phyloP scores from a whole-genome alignment of 2,113 vertebrate species.

The Ranitomeya imitator region DNA sequence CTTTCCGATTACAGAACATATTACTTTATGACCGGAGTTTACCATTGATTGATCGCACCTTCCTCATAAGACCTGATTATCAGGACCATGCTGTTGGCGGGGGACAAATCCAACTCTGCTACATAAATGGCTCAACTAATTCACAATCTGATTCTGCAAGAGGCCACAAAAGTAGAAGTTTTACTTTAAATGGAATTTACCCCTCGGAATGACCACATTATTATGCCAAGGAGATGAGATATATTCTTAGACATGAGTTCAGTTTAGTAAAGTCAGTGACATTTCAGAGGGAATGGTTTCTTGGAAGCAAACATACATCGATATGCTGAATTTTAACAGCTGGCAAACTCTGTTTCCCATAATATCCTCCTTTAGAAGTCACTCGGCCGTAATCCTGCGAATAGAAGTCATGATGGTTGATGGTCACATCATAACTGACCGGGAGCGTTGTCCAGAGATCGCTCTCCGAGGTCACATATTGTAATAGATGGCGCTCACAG shows the following conservation, averaged over 20 bases:
- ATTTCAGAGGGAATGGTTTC: neutral
- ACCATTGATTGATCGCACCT: neutral
- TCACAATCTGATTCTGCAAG: neutral
- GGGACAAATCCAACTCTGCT: neutral
- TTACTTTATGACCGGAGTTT: neutral
- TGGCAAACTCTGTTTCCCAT: neutral
- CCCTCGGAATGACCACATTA: neutral
- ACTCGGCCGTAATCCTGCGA: neutral
- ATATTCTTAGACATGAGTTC: neutral
- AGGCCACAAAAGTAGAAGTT: neutral
- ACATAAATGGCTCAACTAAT: neutral
- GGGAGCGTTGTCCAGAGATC: neutral
- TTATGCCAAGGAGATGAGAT: neutral
- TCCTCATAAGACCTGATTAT: neutral
- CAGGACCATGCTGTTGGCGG: neutral
- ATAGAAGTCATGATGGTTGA: conserved; percentile 21
- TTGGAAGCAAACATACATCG: neutral
- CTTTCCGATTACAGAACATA: neutral
- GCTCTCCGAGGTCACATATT: neutral
- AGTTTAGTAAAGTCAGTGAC: conserved; percentile 4
- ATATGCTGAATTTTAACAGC: conserved; percentile 32
- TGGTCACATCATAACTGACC: conserved; percentile 29
- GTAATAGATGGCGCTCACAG: neutral
- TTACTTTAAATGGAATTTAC: neutral
- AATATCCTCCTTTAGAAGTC: neutral